These are phyloP conservation scores for Melieria picta DNA, from an alignment of 2,888 invertebrate genomes.

Conservation along the genomic window DNA sequence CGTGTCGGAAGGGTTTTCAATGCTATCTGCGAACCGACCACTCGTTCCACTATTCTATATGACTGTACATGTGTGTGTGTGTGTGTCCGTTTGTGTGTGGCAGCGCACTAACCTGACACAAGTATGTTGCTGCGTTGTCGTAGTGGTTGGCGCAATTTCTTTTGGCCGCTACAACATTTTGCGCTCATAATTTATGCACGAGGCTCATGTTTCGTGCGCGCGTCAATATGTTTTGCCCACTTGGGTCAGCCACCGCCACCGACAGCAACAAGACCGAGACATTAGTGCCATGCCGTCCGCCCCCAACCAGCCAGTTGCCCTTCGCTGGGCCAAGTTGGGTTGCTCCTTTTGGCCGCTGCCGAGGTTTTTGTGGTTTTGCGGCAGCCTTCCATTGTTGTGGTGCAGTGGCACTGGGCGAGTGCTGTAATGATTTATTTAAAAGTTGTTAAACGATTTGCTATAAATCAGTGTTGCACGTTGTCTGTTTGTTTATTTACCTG, in stretches of 20 bases:
- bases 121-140: too few relatives aligned
- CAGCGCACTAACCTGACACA: too few relatives aligned
- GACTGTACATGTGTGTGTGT: not conserved
- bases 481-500: constrained; percentile 17
- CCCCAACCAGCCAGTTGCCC: not conserved
- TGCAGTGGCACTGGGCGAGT: constrained; percentile 12
- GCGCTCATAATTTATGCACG: constrained; percentile 31
- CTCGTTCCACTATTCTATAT: not conserved
- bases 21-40: not conserved
- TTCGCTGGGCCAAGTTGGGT: not conserved
- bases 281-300: not conserved
- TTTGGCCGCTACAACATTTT: not conserved
- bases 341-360: not conserved
- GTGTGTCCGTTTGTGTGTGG: not conserved
- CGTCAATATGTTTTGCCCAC: constrained; percentile 32
- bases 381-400: not conserved
- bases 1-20: not conserved
- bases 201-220: constrained; percentile 32
- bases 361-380: not conserved
- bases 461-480: constrained; percentile 35
- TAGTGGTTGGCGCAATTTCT: too few relatives aligned
- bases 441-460: constrained; percentile 39
- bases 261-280: constrained; percentile 1
- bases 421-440: constrained; percentile 40
- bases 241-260: constrained; percentile 20